These are phyloP conservation scores for Orchesella cincta DNA, from an alignment of 1,140 invertebrate genomes.

Conservation along the genomic window DNA sequence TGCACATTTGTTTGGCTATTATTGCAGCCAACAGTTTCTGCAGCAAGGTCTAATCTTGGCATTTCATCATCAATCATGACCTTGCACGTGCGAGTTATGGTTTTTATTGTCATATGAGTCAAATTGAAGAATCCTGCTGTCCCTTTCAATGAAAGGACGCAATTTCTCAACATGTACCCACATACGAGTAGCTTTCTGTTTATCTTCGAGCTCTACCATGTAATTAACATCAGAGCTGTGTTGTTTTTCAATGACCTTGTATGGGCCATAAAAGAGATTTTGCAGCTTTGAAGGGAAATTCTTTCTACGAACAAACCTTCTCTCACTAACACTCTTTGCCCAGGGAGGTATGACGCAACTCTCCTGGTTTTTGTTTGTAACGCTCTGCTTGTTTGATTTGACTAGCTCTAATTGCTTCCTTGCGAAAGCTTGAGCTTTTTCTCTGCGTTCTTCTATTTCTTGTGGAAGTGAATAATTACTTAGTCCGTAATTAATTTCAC, in stretches of 20 bases:
- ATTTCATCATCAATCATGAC: not conserved
- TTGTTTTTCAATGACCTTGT: not conserved
- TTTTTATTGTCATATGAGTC: not conserved
- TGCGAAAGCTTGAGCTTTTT: not conserved
- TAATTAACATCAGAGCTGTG: not conserved
- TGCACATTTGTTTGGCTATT: no score
- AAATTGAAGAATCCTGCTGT: not conserved
- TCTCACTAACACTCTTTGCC: not conserved
- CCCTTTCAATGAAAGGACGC: constrained; percentile 11
- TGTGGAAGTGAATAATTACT: not conserved
- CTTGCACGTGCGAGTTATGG: not conserved
- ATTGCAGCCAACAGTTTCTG: not conserved
- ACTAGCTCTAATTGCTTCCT: not conserved
- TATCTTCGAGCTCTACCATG: not conserved
- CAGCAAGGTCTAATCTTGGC: no score
- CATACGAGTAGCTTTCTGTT: not conserved
- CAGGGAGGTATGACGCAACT: not conserved
- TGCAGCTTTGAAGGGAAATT: not conserved
- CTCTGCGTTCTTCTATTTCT: not conserved
- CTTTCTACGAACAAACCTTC: not conserved
- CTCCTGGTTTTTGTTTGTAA: not conserved
- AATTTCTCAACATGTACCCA: constrained; percentile 1
- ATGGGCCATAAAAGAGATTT: constrained; percentile 2
- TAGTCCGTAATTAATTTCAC: not conserved
- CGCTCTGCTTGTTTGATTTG: not conserved